A percentile compares a stretch with the other conserved stretches of the same genome.
Evolutionary conservation across 2,888 invertebrate species (phyloP).

Genomic region (Monochamus alternatus): DNA sequence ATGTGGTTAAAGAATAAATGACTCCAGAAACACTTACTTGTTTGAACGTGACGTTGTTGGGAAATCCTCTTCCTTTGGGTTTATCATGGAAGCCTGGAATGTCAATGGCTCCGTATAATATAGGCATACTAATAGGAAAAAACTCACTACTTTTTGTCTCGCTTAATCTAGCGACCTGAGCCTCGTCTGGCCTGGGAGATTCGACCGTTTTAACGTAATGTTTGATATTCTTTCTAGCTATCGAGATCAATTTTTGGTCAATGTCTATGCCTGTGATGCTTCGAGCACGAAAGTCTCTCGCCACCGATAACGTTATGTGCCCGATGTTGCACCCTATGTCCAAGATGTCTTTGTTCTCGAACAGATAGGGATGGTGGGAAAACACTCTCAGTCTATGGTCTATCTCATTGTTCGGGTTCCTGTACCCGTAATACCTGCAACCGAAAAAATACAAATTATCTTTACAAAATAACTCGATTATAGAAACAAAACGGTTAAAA

Average conservation of each 20-base stretch:
- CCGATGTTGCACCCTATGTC: slow-evolving; percentile 99
- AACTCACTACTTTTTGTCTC: slow-evolving; percentile 70
- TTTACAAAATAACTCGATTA: no score
- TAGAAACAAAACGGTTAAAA: no score
- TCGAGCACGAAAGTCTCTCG: slow-evolving; percentile 87
- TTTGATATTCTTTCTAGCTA: slow-evolving; percentile 82
- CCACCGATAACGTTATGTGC: slow-evolving; percentile 92
- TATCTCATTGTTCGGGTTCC: slow-evolving; percentile 86
- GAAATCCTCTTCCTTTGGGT: slow-evolving; percentile 78
- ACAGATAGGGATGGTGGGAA: slow-evolving; percentile 84
- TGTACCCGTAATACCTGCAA: slow-evolving; percentile 93
- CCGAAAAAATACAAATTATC: slow-evolving; percentile 3
- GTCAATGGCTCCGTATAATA: slow-evolving; percentile 87
- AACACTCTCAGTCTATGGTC: slow-evolving; percentile 91
- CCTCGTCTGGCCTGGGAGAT: slow-evolving; percentile 55
- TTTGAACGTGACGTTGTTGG: slow-evolving; percentile 91
- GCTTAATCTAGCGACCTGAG: slow-evolving; percentile 36
- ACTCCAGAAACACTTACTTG: slow-evolving; percentile 75
- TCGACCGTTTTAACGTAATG: slow-evolving; percentile 76
- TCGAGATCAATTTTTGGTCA: slow-evolving; percentile 87
- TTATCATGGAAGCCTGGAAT: slow-evolving; percentile 73
- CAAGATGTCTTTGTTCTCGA: slow-evolving; percentile 91
- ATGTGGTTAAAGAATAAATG: no score
- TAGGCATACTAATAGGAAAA: slow-evolving; percentile 92
- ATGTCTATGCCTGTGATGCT: slow-evolving; percentile 96